Evolutionary conservation across 2,888 invertebrate species (phyloP), one percentile per base, ranked within the genome.

Genomic region (Ommatoiulus sabulosus): DNA sequence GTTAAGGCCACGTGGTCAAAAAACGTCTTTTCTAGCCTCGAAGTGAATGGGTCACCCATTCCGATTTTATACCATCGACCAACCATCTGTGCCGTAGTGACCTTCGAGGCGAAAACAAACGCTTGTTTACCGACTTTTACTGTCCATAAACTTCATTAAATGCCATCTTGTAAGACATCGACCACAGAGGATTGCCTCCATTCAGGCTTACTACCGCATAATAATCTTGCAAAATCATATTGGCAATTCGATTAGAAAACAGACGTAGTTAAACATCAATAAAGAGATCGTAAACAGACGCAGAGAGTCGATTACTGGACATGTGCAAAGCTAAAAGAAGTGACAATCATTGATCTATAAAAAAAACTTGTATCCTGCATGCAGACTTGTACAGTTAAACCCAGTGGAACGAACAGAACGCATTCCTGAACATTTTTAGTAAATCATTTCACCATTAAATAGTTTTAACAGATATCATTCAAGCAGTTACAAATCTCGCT

Each of bases 181-280:
- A 72, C 72, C 5, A 72, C 17, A 20, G 7, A 17, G n/a, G 72
- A 72, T 72, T 72, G 20, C 20, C 20, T 72, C 24, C 2, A 1
- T 20, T 5, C 72, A 24, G 24, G 72, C 72, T 72, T 72, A 72
- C 24, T 72, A 24, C 72, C 72, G 72, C 72, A 72, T 72, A 20
- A 72, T 72, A 20, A 72, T 72, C 72, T 72, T 72, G 72, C 72
- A 72, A 72, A 72, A 46, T 72, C 72, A 72, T 72, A 72, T 72
- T 72, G 72, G 17, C 24, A 17, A 24, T 72, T 72, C 72, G 24
- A 72, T 72, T 72, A 72, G 72, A 5, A 72, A 72, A 72, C 72
- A 72, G 24, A 24, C 72, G 72, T 72, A 8, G 72, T 72, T 17
- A 72, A 72, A 72, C 24, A 72, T 24, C 72, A 72, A 72, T 72